Conservation (phyloP, 2,113 vertebrate species). For the Romanogobio albipinnatus region DNA sequence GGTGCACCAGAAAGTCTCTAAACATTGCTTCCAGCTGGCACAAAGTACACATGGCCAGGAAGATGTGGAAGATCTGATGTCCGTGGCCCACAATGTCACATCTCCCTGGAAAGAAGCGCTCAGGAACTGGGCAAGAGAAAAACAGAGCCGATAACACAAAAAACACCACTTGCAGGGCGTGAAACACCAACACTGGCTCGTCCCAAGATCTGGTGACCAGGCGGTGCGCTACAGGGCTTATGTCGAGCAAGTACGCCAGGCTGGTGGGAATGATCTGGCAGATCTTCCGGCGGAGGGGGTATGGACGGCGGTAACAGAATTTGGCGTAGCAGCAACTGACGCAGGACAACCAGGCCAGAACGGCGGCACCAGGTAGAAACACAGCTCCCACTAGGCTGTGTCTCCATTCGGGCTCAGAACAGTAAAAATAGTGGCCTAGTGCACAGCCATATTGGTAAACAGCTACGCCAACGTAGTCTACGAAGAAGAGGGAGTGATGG, state of each 20-base stretch:
- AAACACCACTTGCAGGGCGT: constrained; percentile 84
- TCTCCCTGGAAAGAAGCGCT: constrained; percentile 87
- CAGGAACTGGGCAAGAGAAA: constrained; percentile 90
- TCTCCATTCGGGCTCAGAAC: constrained; percentile 83
- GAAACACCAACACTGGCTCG: constrained; percentile 82
- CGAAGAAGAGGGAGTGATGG: constrained; percentile 91
- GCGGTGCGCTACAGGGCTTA: constrained; percentile 86
- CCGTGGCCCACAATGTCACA: constrained; percentile 90
- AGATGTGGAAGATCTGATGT: constrained; percentile 92
- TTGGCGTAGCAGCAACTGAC: constrained; percentile 89
- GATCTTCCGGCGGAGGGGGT: constrained; percentile 86
- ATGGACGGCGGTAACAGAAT: constrained; percentile 84
- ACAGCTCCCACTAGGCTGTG: constrained; percentile 76
- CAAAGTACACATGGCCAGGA: constrained; percentile 86
- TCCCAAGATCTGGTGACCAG: constrained; percentile 80
- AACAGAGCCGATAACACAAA: constrained; percentile 87
- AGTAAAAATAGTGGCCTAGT: constrained; percentile 89
- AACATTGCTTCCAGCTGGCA: constrained; percentile 90
- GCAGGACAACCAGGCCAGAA: constrained; percentile 89
- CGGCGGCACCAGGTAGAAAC: constrained; percentile 84
- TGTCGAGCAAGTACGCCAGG: constrained; percentile 85
- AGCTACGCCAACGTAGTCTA: constrained; percentile 91
- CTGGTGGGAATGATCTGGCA: constrained; percentile 87
- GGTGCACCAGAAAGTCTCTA: constrained; percentile 81
- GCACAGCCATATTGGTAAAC: constrained; percentile 90